Conservation (phyloP, 1,140 invertebrate genomes). For the Coenobita brevimanus region DNA sequence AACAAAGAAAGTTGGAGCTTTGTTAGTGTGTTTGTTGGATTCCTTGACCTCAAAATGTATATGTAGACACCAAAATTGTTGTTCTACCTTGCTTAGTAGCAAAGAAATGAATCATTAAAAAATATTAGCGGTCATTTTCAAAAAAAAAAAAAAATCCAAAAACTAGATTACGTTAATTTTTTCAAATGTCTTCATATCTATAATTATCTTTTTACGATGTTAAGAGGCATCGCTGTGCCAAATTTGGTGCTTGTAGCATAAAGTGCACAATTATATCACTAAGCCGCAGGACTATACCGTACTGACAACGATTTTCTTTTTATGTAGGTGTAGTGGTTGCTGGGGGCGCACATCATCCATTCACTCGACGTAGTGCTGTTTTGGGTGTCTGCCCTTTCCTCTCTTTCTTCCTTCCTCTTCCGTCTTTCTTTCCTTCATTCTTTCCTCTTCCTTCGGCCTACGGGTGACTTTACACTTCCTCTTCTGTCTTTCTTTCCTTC, state of each 20-base stretch:
- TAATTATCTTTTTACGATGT: background rate
- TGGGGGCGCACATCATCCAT: no score
- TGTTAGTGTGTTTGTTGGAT: background rate
- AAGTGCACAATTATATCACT: slow-evolving; percentile 12
- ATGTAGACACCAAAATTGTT: slow-evolving; percentile 2
- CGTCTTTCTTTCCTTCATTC: no score
- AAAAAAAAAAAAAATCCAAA: background rate
- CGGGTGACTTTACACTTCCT: no score
- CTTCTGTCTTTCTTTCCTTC: no score
- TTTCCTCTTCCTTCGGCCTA: no score
- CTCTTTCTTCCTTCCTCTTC: no score
- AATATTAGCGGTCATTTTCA: background rate
- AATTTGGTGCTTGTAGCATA: slow-evolving; percentile 1
- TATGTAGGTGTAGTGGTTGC: no score
- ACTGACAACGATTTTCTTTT: no score
- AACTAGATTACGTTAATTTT: background rate
- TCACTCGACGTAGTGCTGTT: no score
- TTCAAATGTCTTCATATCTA: slow-evolving; percentile 15
- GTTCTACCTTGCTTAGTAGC: background rate
- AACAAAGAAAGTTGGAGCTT: background rate
- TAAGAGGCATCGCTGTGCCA: background rate
- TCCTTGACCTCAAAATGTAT: slow-evolving; percentile 10
- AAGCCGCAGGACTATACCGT: slow-evolving; percentile 16
- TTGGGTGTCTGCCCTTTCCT: no score
- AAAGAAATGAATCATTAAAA: background rate